Conservation (phyloP, 2,888 invertebrate species). For the Periphyllus acericola region DNA sequence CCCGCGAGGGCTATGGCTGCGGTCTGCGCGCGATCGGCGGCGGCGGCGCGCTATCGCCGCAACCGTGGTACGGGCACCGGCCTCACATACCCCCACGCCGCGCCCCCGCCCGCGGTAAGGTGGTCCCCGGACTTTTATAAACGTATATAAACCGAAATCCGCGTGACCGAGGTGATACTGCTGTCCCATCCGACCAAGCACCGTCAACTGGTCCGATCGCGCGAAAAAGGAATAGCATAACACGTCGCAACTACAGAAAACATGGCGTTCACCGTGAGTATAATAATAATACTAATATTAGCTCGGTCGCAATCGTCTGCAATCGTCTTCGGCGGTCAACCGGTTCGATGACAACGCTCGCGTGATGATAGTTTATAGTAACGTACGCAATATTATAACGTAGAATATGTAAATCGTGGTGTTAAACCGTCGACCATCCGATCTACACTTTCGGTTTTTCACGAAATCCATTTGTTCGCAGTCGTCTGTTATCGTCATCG, state of each 20-base stretch:
- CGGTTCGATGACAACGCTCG: neutral
- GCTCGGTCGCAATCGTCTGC: too few relatives aligned
- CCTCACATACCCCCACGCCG: constrained; percentile 21
- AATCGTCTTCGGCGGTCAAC: neutral
- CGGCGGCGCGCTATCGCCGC: neutral
- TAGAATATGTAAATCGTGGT: too few relatives aligned
- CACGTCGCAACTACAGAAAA: neutral
- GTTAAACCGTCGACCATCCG: too few relatives aligned
- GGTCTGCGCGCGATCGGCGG: neutral
- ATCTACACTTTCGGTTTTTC: too few relatives aligned
- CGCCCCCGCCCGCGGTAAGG: neutral
- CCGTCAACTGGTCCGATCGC: constrained; percentile 36
- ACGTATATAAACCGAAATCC: constrained; percentile 56
- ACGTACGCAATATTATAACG: too few relatives aligned
- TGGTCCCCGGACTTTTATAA: constrained; percentile 18
- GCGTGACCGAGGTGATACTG: constrained; percentile 14
- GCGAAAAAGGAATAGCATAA: neutral
- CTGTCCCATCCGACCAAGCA: constrained; percentile 35
- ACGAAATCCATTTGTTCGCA: too few relatives aligned
- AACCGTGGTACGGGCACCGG: neutral
- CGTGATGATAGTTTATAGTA: neutral
- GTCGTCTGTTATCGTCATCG: too few relatives aligned
- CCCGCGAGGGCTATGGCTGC: constrained; percentile 20
- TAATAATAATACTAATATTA: neutral
- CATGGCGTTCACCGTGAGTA: constrained; percentile 55